Evolutionary conservation across 2,888 invertebrate species (phyloP).

Genomic region (Piscicola geometra): DNA sequence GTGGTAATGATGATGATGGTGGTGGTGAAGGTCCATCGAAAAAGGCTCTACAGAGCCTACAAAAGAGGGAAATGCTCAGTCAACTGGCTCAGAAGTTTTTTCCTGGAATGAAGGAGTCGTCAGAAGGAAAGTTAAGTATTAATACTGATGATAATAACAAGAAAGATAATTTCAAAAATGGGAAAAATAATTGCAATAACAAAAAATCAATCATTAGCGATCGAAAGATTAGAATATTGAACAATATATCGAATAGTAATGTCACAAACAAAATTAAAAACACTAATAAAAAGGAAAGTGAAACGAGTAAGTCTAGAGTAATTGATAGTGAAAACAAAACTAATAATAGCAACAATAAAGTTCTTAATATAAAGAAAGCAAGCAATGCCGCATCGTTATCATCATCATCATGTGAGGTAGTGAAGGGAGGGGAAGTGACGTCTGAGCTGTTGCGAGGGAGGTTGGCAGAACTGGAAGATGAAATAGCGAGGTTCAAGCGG

Average conservation of each 20-base stretch:
- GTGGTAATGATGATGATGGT: not conserved
- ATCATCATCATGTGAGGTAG: too few species aligned
- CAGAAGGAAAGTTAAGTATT: too few species aligned
- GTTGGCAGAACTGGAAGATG: slow-evolving; percentile 51
- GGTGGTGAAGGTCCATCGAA: not conserved
- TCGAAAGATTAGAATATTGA: not conserved
- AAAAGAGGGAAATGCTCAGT: not conserved
- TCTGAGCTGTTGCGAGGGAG: slow-evolving; percentile 53
- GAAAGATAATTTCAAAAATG: too few species aligned
- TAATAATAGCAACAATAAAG: not conserved
- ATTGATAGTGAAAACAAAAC: not conserved
- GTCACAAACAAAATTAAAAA: not conserved
- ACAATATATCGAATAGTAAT: not conserved
- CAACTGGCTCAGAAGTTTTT: slow-evolving; percentile 8
- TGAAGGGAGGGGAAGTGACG: slow-evolving; percentile 50
- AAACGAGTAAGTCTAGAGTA: not conserved
- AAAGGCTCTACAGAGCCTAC: not conserved
- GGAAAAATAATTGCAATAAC: not conserved
- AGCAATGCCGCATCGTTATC: too few species aligned
- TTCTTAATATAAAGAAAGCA: too few species aligned
- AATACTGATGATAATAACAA: too few species aligned
- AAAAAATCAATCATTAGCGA: not conserved
- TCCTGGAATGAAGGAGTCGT: not conserved
- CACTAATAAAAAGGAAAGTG: not conserved
- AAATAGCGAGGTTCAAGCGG: slow-evolving; percentile 53